Conservation (phyloP, 2,113 vertebrate species). For the Caretta caretta region DNA sequence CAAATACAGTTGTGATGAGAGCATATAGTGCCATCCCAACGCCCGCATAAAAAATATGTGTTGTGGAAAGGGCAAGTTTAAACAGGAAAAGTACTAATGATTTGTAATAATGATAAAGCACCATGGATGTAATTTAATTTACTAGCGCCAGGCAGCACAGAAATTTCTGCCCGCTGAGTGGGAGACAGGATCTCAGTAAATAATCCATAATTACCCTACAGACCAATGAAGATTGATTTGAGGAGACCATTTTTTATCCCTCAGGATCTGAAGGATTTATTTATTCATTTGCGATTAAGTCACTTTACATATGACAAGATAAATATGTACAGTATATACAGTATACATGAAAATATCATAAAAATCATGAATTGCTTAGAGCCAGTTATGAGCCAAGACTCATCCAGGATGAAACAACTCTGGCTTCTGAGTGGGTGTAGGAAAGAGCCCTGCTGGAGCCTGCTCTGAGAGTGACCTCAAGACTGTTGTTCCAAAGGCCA, state of each 20-base stretch:
- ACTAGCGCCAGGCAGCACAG: slow-evolving; percentile 26
- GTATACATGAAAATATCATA: neutral
- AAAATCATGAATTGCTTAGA: neutral
- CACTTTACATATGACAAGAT: slow-evolving; percentile 38
- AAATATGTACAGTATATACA: neutral
- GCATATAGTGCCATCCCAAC: slow-evolving; percentile 15
- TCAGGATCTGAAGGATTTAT: slow-evolving; percentile 43
- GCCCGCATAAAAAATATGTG: neutral
- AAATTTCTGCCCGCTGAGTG: slow-evolving; percentile 26
- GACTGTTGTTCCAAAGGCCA: slow-evolving; percentile 36
- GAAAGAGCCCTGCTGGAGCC: neutral
- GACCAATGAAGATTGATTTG: slow-evolving; percentile 58
- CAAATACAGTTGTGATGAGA: neutral
- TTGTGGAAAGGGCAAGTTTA: slow-evolving; percentile 57
- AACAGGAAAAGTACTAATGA: slow-evolving; percentile 65
- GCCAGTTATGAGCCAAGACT: neutral
- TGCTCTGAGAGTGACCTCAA: slow-evolving; percentile 38
- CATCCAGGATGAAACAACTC: slow-evolving; percentile 10
- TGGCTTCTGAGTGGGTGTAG: slow-evolving; percentile 25
- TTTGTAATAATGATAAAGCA: slow-evolving; percentile 72
- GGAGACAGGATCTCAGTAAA: slow-evolving; percentile 61
- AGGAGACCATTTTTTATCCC: slow-evolving; percentile 36
- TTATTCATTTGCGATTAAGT: neutral
- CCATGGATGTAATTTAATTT: slow-evolving; percentile 62
- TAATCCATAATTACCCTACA: slow-evolving; percentile 65